Percentiles rank a stretch among this genome's conserved stretches.
Conservation (phyloP, 2,113 vertebrate species). For the Phoenicopterus ruber region DNA sequence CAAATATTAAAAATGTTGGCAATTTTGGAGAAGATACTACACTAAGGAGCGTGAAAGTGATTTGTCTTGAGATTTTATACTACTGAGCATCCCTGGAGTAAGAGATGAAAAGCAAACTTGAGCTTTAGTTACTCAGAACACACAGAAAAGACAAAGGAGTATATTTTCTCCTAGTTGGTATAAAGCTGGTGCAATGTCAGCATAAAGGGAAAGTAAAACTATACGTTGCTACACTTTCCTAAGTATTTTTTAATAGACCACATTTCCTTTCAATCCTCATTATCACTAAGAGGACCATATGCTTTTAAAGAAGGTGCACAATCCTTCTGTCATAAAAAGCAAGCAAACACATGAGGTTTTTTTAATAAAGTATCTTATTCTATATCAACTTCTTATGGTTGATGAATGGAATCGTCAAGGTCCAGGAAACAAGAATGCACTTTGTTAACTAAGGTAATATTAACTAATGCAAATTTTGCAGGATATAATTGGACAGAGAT, state of each 20-base stretch:
- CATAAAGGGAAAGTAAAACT: neutral
- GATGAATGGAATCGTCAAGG: neutral
- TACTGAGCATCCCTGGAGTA: neutral
- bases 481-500: neutral
- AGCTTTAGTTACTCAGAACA: neutral
- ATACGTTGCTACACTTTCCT: neutral
- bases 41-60: neutral
- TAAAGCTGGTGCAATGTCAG: neutral
- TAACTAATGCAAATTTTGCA: neutral
- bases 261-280: neutral
- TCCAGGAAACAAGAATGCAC: neutral
- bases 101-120: neutral
- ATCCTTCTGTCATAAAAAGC: neutral
- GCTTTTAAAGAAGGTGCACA: neutral
- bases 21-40: neutral
- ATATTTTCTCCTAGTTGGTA: neutral
- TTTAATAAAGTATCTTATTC: neutral
- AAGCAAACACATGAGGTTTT: neutral
- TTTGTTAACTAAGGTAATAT: neutral
- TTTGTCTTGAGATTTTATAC: slow-evolving; percentile 20
- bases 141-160: neutral
- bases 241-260: neutral
- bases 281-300: neutral
- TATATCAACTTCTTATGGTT: neutral
- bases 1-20: slow-evolving; percentile 1